Percentiles rank a stretch among this genome's conserved stretches.
Conservation (phyloP, 2,888 invertebrate species). For the Phaonia tiefii region DNA sequence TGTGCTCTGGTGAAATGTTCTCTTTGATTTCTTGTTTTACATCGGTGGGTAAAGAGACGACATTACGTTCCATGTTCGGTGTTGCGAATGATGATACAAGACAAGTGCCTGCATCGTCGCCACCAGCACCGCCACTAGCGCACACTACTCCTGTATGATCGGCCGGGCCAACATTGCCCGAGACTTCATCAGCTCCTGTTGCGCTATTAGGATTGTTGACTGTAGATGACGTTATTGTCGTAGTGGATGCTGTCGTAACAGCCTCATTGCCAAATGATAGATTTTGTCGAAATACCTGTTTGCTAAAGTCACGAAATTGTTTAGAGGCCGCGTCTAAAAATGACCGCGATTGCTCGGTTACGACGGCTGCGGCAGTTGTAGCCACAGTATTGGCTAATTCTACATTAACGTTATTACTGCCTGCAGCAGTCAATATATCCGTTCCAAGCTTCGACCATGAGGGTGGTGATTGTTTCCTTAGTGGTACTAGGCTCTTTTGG, state of each 20-base stretch:
- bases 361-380: conserved; percentile 69
- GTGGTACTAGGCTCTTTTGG: conserved; percentile 60
- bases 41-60: conserved; percentile 82
- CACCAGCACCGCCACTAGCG: conserved; percentile 22
- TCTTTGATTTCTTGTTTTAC: conserved; percentile 84
- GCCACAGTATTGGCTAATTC: conserved; percentile 65
- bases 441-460: conserved; percentile 70
- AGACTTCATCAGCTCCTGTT: not conserved
- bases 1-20: conserved; percentile 85
- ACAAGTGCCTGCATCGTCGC: conserved; percentile 38
- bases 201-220: conserved; percentile 33
- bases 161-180: not conserved
- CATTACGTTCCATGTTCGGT: conserved; percentile 68
- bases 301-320: conserved; percentile 77
- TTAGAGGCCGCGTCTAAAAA: conserved; percentile 78
- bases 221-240: conserved; percentile 43
- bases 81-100: conserved; percentile 57
- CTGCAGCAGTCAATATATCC: conserved; percentile 69
- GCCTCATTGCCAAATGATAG: conserved; percentile 74
- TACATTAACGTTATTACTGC: conserved; percentile 60
- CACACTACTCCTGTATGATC: not conserved
- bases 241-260: conserved; percentile 57
- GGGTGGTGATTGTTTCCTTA: conserved; percentile 70
- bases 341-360: conserved; percentile 71
- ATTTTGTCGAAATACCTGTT: conserved; percentile 79